These are phyloP conservation scores for Sebastes taczanowskii DNA, from an alignment of 2,797 vertebrate species.

Conservation along the genomic window DNA sequence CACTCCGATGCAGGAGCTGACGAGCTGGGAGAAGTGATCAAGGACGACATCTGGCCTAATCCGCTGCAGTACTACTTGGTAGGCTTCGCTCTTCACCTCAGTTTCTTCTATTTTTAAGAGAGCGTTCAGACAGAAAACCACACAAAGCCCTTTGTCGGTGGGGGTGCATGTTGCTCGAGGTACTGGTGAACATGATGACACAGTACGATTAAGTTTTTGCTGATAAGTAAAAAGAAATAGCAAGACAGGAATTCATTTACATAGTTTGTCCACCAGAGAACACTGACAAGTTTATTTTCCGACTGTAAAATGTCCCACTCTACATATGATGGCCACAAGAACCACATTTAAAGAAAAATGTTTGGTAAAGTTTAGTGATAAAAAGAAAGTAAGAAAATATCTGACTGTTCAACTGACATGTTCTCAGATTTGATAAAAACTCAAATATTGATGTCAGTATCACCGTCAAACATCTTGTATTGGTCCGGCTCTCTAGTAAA, in stretches of 20 bases:
- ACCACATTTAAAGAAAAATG: neutral
- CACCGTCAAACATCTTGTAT: too few species aligned
- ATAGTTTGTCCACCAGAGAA: neutral
- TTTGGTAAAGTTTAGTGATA: neutral
- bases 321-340: neutral
- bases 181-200: too few species aligned
- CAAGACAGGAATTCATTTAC: neutral
- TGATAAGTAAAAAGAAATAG: neutral
- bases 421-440: too few species aligned
- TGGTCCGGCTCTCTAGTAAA: neutral
- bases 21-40: slow-evolving; percentile 96
- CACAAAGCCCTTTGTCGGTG: neutral
- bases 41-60: slow-evolving; percentile 98
- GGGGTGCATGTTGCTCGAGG: neutral
- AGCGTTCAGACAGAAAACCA: neutral
- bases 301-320: neutral
- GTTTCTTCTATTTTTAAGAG: neutral
- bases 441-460: too few species aligned
- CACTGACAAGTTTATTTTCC: neutral
- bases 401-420: neutral
- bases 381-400: neutral
- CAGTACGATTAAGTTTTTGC: neutral
- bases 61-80: slow-evolving; percentile 97
- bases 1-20: slow-evolving; percentile 96
- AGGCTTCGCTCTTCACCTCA: neutral